Evolutionary conservation across 2,888 invertebrate genomes (phyloP), one percentile per base, ranked within the genome.

Genomic region (Drosophila sordidula): DNA sequence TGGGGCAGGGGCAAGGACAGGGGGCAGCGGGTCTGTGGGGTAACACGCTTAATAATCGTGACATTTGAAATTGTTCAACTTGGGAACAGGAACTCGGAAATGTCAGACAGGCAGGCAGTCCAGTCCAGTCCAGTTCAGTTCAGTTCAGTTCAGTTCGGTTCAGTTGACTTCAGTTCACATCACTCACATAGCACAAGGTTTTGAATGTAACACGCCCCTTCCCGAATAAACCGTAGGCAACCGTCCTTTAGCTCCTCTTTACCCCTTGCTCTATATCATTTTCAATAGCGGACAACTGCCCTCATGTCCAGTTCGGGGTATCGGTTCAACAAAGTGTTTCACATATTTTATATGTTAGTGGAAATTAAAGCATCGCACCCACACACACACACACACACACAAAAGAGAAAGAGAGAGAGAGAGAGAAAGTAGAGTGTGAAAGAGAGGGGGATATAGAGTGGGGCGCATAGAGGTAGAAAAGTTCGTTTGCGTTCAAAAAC

Each of bases 1-100:
- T 22, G 22, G 22, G 22, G 22, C 22, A 22, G 22, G 22, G 22
- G 22, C 29, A 8, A 8, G 29, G 29, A 29, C 29, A 8, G 29
- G 29, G 29, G 2, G 29, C 8, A 8, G 2, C 22, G 22, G 22
- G 22, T n/a, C 25, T 16, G 14, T 14, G 29, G 38, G 41, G 32
- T 14, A 32, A 32, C 41, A 34, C 44, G 67, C 45, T 58, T 75
- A 75, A 68, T 78, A 75, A 75, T 68, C 78, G 78, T 75, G 75
- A 75, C 73, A 77, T 75, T 73, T 59, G 47, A 54, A 75, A 54
- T 66, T 66, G 77, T 38, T 65, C 36, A 74, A 71, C 36, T 65
- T 51, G 58, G 45, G 14, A 47, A 57, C 52, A 51, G 59, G 49
- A 56, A 66, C 46, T 50, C 66, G 61, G 78, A 72, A 72, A 74